Base-by-base conservation (phyloP, 2,113 vertebrate genomes). In the Eptesicus fuscus region DNA sequence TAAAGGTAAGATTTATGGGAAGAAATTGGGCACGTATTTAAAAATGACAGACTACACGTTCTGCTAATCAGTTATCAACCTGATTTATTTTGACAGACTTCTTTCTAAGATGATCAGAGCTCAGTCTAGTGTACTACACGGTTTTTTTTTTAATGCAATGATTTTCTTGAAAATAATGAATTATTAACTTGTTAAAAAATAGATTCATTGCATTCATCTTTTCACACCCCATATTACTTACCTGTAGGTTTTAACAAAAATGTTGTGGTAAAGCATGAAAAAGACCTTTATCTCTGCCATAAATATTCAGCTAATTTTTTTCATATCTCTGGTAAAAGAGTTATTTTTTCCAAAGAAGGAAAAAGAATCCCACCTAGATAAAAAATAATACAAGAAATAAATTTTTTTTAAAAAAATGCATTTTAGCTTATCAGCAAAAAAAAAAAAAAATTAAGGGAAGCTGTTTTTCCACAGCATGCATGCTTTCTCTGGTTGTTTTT, bases 1-100 rank as follows among this genome's bases (percentile, higher is more conserved):
- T 97, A 97, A 97, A 97, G 96, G 95, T 97, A 98, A 96, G 93
- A 96, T 97, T 96, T 98, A 97, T 93, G 92, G 90, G 95, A 92
- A 97, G 95, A 97, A 97, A 95, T 97, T 96, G 96, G 88, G 92
- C 94, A 96, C 85, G 95, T 95, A 97, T 96, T 97, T 95, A 96
- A 90, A 96, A 97, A 96, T 97, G 92, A 97, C 97, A 97, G 96
- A 96, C 96, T 97, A 95, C 96, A 96, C 91, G 91, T 95, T 97
- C 90, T 96, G 80, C 95, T 97, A 96, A 97, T 96, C 96, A 96
- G 95, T 88, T 97, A 94, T 96, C 95, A 94, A 88, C 94, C 94
- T 97, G 96, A 96, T 96, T 96, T 96, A 97, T 97, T 96, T 97
- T 94, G 94, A 96, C 95, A 96, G 90, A 88, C 61, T 97, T 96